These are phyloP conservation scores for Etheostoma cragini DNA, from an alignment of 2,113 vertebrate genomes.

Conservation along the genomic window DNA sequence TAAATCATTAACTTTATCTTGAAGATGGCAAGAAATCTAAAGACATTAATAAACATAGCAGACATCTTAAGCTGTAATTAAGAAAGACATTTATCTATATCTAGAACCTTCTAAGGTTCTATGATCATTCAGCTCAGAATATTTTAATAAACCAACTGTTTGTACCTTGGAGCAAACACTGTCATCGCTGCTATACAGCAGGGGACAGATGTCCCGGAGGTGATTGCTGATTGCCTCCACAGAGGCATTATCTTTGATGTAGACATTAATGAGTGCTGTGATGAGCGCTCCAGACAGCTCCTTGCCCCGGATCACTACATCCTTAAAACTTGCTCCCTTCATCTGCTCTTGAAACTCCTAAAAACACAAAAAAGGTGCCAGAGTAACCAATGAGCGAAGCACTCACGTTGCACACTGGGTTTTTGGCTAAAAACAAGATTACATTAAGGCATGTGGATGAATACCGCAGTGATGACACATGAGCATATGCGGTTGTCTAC, in stretches of 20 bases:
- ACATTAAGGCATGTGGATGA: not conserved
- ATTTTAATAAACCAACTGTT: not conserved
- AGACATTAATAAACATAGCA: constrained; percentile 9
- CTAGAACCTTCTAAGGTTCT: not conserved
- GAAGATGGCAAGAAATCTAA: constrained; percentile 7
- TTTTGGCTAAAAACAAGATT: constrained; percentile 10
- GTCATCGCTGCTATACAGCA: constrained; percentile 96
- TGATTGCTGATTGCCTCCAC: constrained; percentile 95
- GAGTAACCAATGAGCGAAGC: not conserved
- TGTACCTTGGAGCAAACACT: constrained; percentile 96
- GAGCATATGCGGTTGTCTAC: constrained; percentile 13
- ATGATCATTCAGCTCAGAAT: not conserved
- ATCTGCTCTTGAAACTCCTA: constrained; percentile 96
- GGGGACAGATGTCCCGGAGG: constrained; percentile 92
- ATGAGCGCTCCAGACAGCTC: constrained; percentile 94
- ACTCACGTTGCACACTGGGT: not conserved
- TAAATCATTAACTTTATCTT: constrained; percentile 32
- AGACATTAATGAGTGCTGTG: constrained; percentile 95
- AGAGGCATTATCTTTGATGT: constrained; percentile 95
- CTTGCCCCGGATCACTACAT: constrained; percentile 92
- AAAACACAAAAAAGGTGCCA: not conserved
- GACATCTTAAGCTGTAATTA: not conserved
- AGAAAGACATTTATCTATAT: not conserved
- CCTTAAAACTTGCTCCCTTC: constrained; percentile 93
- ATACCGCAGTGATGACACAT: not conserved